phyloP scores from a whole-genome alignment of 2,888 invertebrate species.

The Pocota personata region DNA sequence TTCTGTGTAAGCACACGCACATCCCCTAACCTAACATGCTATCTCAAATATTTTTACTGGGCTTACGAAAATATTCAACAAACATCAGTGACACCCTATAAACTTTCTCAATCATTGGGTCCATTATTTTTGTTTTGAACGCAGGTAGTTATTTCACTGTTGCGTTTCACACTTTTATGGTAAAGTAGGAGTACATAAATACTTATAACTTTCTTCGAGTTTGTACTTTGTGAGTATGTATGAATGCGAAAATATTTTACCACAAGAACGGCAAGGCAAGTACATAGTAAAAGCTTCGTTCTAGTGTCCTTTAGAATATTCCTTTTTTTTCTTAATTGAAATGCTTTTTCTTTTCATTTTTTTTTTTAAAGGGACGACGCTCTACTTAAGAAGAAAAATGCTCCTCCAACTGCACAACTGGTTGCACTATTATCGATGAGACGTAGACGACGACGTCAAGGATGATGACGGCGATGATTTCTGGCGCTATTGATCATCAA shows the following conservation, averaged over 20 bases:
- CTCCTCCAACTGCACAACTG: conserved; percentile 37
- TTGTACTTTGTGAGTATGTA: not conserved
- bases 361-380: conserved; percentile 19
- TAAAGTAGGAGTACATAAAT: too few species aligned
- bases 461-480: conserved; percentile 34
- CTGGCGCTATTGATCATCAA: conserved; percentile 53
- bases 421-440: conserved; percentile 31
- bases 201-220: not conserved
- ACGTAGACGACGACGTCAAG: not conserved
- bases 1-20: too few species aligned
- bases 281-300: conserved; percentile 26
- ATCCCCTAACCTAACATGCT: too few species aligned
- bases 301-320: conserved; percentile 31
- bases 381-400: conserved; percentile 24
- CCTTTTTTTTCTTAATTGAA: conserved; percentile 17
- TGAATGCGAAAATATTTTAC: conserved; percentile 31
- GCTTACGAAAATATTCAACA: too few species aligned
- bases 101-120: not conserved
- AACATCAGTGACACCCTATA: not conserved
- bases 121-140: not conserved
- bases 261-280: not conserved
- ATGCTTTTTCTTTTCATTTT: conserved; percentile 6
- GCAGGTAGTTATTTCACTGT: conserved; percentile 19
- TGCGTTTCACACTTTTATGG: conserved; percentile 26
- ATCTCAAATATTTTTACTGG: too few species aligned